phyloP scores from a whole-genome alignment of 2,888 invertebrate genomes.

The Graphium colonna region DNA sequence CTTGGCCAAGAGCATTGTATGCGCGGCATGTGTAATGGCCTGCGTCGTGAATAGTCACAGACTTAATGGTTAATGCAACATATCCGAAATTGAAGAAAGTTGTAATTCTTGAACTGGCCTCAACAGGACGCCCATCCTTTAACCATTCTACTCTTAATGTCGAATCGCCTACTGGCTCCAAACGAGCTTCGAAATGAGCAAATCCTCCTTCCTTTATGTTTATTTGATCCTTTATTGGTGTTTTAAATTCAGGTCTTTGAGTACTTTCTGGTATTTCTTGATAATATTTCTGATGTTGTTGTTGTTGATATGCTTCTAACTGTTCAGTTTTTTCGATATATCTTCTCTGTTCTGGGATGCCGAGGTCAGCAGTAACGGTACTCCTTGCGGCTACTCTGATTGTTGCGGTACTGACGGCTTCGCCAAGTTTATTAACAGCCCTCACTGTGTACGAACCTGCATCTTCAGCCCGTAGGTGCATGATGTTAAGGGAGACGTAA shows the following conservation, averaged over 20 bases:
- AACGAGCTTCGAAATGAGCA: slow-evolving; percentile 96
- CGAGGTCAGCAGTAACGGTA: slow-evolving; percentile 91
- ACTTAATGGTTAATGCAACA: slow-evolving; percentile 95
- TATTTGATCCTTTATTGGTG: slow-evolving; percentile 92
- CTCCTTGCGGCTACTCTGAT: slow-evolving; percentile 88
- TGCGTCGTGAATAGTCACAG: slow-evolving; percentile 93
- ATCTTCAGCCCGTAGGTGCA: slow-evolving; percentile 99
- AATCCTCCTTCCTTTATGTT: slow-evolving; percentile 95
- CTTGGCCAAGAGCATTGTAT: slow-evolving; percentile 92
- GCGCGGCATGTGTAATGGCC: slow-evolving; percentile 94
- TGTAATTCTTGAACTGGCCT: slow-evolving; percentile 95
- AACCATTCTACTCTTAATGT: slow-evolving; percentile 95
- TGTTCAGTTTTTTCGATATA: slow-evolving; percentile 96
- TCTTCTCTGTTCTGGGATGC: slow-evolving; percentile 93
- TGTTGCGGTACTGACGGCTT: slow-evolving; percentile 91
- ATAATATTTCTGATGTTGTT: slow-evolving; percentile 88
- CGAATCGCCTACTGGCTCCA: slow-evolving; percentile 95
- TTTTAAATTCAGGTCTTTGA: slow-evolving; percentile 91
- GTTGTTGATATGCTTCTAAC: slow-evolving; percentile 92
- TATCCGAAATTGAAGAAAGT: slow-evolving; percentile 97
- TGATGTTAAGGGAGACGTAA: slow-evolving; percentile 98
- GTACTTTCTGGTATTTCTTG: slow-evolving; percentile 90
- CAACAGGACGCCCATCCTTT: slow-evolving; percentile 93
- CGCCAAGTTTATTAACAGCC: slow-evolving; percentile 94
- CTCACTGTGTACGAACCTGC: slow-evolving; percentile 95